Evolutionary conservation across 2,888 invertebrate genomes (phyloP).

Genomic region (Melieria omissa): DNA sequence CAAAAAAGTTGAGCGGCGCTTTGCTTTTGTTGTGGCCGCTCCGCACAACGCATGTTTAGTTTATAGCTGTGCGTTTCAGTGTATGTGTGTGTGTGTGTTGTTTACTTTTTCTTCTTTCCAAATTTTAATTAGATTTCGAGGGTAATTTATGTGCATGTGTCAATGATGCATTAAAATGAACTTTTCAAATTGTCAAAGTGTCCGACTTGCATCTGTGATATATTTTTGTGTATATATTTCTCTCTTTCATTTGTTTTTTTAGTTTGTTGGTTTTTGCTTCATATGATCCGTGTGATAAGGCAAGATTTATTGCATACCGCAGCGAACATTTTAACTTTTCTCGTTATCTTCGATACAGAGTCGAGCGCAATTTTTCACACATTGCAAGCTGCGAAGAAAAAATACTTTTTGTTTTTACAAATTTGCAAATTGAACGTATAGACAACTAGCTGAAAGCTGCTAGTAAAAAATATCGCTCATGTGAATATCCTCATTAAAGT

Average conservation of each 20-base stretch:
- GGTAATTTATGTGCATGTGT: slow-evolving; percentile 27
- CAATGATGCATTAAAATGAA: slow-evolving; percentile 11
- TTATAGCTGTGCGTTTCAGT: background rate
- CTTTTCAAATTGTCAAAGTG: slow-evolving; percentile 8
- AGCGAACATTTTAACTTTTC: background rate
- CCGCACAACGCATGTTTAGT: background rate
- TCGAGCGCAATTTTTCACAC: background rate
- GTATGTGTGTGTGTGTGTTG: background rate
- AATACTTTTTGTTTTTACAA: too few species aligned
- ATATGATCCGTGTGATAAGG: background rate
- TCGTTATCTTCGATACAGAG: background rate
- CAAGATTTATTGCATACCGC: background rate
- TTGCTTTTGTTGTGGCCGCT: background rate
- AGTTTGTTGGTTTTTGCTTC: too few species aligned
- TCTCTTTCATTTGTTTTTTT: background rate
- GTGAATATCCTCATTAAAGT: too few species aligned
- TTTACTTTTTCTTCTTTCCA: slow-evolving; percentile 1
- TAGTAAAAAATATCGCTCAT: too few species aligned
- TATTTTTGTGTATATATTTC: background rate
- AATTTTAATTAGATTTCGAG: slow-evolving; percentile 33
- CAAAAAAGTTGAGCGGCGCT: slow-evolving; percentile 8
- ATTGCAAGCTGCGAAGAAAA: too few species aligned
- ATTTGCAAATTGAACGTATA: too few species aligned
- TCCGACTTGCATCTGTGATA: background rate
- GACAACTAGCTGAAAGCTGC: too few species aligned